These are phyloP conservation scores for Mya arenaria DNA, from an alignment of 1,140 invertebrate genomes.

Conservation along the genomic window DNA sequence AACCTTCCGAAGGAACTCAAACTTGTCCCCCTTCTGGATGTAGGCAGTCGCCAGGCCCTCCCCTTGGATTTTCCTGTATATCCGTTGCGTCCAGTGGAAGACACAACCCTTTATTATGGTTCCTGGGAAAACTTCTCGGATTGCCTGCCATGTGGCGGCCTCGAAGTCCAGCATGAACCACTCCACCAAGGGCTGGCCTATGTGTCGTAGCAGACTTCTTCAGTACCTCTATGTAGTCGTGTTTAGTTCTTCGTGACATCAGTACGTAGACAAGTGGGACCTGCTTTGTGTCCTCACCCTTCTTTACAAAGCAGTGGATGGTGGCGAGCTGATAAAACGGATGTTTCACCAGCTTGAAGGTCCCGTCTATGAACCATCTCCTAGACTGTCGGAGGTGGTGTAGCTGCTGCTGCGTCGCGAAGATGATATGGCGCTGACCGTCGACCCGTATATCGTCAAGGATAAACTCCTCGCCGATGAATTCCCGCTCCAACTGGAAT, in stretches of 20 bases:
- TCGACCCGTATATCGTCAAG: background rate
- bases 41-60: slow-evolving; percentile 12
- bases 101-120: slow-evolving; percentile 9
- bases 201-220: background rate
- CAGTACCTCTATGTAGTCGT: slow-evolving; percentile 8
- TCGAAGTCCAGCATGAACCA: slow-evolving; percentile 30
- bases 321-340: background rate
- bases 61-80: slow-evolving; percentile 10
- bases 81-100: slow-evolving; percentile 7
- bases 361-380: background rate
- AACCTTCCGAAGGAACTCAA: slow-evolving; percentile 12
- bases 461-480: background rate
- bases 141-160: slow-evolving; percentile 12
- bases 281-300: slow-evolving; percentile 6
- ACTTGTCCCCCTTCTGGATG: background rate
- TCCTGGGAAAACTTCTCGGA: slow-evolving; percentile 4
- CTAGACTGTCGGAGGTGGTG: background rate
- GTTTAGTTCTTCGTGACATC: background rate
- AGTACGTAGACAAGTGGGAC: background rate
- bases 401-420: background rate
- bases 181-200: background rate
- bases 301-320: background rate
- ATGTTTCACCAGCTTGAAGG: no score
- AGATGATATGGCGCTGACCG: background rate
- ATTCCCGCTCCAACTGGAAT: background rate